phyloP scores from a whole-genome alignment of 2,888 invertebrate species.

The Synergus umbraculus region DNA sequence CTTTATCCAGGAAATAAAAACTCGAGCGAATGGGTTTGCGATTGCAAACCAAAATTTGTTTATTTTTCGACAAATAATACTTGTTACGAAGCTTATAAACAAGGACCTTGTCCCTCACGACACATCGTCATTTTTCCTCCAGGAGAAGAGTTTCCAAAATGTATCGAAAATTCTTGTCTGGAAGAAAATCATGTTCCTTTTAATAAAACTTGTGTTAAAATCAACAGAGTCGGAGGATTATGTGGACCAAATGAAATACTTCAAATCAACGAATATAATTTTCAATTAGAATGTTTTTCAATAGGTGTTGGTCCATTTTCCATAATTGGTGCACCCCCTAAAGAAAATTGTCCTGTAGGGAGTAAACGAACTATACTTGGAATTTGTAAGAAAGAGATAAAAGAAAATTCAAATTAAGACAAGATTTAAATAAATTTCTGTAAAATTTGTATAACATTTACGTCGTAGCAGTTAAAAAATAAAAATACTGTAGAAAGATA shows the following conservation, averaged over 20 bases:
- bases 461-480: too few species aligned
- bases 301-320: conserved; percentile 54
- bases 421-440: too few species aligned
- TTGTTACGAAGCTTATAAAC: conserved; percentile 82
- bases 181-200: conserved; percentile 79
- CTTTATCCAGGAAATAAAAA: conserved; percentile 83
- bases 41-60: conserved; percentile 77
- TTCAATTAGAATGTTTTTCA: conserved; percentile 80
- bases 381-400: conserved; percentile 55
- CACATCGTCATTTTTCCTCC: conserved; percentile 80
- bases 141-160: conserved; percentile 80
- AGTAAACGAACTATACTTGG: conserved; percentile 63
- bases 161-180: conserved; percentile 82
- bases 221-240: conserved; percentile 74
- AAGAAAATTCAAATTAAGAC: too few species aligned
- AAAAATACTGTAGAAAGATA: too few species aligned
- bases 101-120: conserved; percentile 82
- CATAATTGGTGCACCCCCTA: conserved; percentile 61
- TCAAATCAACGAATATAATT: conserved; percentile 81
- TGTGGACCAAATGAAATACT: conserved; percentile 79
- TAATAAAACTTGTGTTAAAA: conserved; percentile 78
- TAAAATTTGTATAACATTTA: too few species aligned
- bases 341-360: conserved; percentile 63
- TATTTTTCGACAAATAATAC: conserved; percentile 82
- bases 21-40: conserved; percentile 82